Percentiles rank a stretch among this genome's conserved stretches.
Conservation (phyloP, 1,140 invertebrate species). For the Batillaria attramentaria region DNA sequence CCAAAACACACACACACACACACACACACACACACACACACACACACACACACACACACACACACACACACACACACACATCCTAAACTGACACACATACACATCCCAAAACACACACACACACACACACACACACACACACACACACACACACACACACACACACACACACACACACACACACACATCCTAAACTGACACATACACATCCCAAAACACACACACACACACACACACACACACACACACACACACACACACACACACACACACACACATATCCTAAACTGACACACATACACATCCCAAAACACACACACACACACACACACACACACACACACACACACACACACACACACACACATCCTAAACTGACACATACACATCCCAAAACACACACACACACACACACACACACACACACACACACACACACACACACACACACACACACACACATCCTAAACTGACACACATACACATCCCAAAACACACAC, state of each 20-base stretch:
- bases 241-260: not conserved
- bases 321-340: slow-evolving; percentile 12
- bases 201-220: slow-evolving; percentile 12
- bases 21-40: not conserved
- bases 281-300: too few species aligned
- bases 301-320: slow-evolving; percentile 16
- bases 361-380: not conserved
- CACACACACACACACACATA: not conserved
- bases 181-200: too few species aligned
- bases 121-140: too few species aligned
- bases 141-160: not conserved
- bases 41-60: not conserved
- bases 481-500: not conserved
- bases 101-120: too few species aligned
- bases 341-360: not conserved
- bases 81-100: too few species aligned
- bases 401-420: slow-evolving; percentile 18
- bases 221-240: slow-evolving; percentile 3
- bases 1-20: not conserved
- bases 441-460: not conserved
- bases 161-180: not conserved
- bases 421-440: slow-evolving; percentile 1
- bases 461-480: not conserved
- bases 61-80: not conserved
- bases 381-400: not conserved